Evolutionary conservation across 1,140 invertebrate genomes (phyloP), one percentile per base, ranked within the genome.

Genomic region (Trichonephila clavipes): DNA sequence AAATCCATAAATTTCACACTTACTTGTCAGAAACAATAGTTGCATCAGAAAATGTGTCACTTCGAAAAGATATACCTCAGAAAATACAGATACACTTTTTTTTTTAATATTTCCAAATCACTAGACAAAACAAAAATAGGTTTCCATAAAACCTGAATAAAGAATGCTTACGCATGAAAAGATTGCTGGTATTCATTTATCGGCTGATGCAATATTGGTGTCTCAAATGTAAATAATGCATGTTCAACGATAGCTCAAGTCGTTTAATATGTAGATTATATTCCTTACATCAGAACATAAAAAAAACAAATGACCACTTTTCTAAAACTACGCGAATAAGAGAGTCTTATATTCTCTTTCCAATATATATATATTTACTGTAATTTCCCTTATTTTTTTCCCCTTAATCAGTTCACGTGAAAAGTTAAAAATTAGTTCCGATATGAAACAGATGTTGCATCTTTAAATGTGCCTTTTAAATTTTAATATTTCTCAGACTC

Each of bases 151-250:
- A 77, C 28, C 72, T 77, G 72, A 77, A 77, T 28, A 77, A 77
- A 77, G 72, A 77, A 77, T 18, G 72, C 72, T 77, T 77, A 77
- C 72, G 72, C 34, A 28, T 34, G 34, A 40, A 28, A 72, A 24
- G n/a, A 16, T 34, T 3, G 14, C 24, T 10, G 34, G 24, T 24
- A 24, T 24, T 69, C 66, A 51, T 24, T 12, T 24, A 77, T 2
- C 16, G 72, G 72, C 72, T 77, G 72, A 77, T 77, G 72, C 14
- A 77, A 77, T 40, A 77, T 34, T 6, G 16, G 72, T 21, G 24
- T 40, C 72, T 34, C 28, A 34, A 6, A 7, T 18, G 34, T 40
- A 34, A 77, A 34, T 34, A 77, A 6, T 18, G 28, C 16, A 69
- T n/a, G n/a, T 24, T 69, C 21, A 0, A 10, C 10, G 10, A 12